Base-by-base conservation (phyloP, 2,113 vertebrate species). In the Cephalopholis sonnerati region DNA sequence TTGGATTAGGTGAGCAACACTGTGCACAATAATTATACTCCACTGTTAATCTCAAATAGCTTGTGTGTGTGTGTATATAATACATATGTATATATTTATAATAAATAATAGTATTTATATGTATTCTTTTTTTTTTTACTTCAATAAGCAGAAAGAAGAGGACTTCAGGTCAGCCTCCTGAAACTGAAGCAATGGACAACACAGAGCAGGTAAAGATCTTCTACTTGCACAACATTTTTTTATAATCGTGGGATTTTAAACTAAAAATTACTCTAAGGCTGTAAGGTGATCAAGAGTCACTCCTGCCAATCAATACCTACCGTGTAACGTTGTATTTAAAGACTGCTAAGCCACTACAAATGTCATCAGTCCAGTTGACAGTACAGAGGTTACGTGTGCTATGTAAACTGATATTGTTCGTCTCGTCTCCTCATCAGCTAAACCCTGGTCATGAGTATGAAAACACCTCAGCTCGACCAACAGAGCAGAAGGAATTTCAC, bases 181-280 rank as follows among this genome's bases (percentile, higher is more conserved):
- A 13, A 29, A 44, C 5, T 71, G 53, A 69, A 61, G 17, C 24
- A 2, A 0, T 29, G 3, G 36, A 48, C 58, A 74, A 54, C 32
- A 1, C 7, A 20, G 57, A 57, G 15, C 62, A 50, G 85, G 85
- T 87, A 74, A 78, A 48, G 32, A 36, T 6, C 32, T n/a, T n/a
- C n/a, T n/a, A n/a, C n/a, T n/a, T n/a, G n/a, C 55, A 67, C 10
- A n/a, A n/a, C n/a, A n/a, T n/a, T n/a, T n/a, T n/a, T n/a, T n/a
- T n/a, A n/a, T n/a, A n/a, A n/a, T n/a, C n/a, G n/a, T n/a, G n/a
- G n/a, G n/a, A n/a, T n/a, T n/a, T n/a, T n/a, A n/a, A n/a, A n/a
- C n/a, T n/a, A 36, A 36, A 36, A n/a, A n/a, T n/a, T n/a, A n/a
- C n/a, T n/a, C n/a, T n/a, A n/a, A n/a, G n/a, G n/a, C n/a, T n/a